phyloP scores from a whole-genome alignment of 2,113 vertebrate species.

The Otolemur garnettii region DNA sequence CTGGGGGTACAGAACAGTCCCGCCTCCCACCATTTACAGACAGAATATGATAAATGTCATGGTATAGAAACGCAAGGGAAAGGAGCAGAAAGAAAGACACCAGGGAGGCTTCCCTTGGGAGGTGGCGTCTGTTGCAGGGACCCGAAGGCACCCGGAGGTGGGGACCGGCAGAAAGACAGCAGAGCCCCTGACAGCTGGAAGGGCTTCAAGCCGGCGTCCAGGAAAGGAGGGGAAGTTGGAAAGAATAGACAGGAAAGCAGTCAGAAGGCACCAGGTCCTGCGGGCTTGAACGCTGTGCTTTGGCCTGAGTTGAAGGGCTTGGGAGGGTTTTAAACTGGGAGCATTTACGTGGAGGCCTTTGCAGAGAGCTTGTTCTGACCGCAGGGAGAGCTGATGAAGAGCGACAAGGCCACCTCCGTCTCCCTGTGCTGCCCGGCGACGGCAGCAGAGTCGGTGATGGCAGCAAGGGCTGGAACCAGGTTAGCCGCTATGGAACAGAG shows the following conservation, averaged over 20 bases:
- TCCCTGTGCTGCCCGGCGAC: not conserved
- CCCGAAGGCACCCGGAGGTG: not conserved
- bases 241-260: not conserved
- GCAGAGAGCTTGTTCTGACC: not conserved
- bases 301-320: not conserved
- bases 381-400: not conserved
- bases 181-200: not conserved
- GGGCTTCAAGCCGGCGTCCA: not conserved
- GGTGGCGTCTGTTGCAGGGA: not conserved
- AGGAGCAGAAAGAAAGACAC: not conserved
- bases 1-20: not conserved
- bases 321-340: not conserved
- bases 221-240: not conserved
- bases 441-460: not conserved
- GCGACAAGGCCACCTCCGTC: not conserved
- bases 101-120: not conserved
- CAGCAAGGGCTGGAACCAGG: not conserved
- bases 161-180: not conserved
- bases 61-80: not conserved
- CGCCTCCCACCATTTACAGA: not conserved
- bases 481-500: not conserved
- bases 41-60: not conserved
- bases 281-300: accelerated
- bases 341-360: not conserved
- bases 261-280: not conserved